Percentiles rank a stretch among this genome's conserved stretches.
Conservation (phyloP, 30 jellyfish, hydroid and myxozoan genomes). For the Hydractinia symbiolongicarpus region DNA sequence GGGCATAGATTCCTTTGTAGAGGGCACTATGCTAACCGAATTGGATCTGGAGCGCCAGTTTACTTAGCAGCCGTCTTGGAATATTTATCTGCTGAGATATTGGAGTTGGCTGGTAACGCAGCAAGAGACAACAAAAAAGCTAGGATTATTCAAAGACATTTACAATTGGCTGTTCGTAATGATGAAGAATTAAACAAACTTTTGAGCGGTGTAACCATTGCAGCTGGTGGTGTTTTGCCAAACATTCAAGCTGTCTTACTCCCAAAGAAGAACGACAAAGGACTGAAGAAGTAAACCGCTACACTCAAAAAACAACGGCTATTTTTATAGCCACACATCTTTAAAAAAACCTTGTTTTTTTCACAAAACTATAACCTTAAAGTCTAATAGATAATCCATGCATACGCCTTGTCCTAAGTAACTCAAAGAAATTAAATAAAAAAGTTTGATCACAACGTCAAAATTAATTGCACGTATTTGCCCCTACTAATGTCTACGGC, state of each 20-base stretch:
- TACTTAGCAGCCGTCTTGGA: constrained; percentile 95
- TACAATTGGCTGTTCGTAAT: constrained; percentile 87
- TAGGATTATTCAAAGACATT: constrained; percentile 83
- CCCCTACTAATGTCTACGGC: too few relatives aligned
- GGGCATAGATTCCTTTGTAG: constrained; percentile 64
- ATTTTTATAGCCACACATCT: too few relatives aligned
- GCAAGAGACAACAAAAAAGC: constrained; percentile 96
- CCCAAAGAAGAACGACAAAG: constrained; percentile 65
- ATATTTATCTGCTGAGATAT: too few relatives aligned
- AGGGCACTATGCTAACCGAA: constrained; percentile 83
- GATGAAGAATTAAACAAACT: constrained; percentile 95
- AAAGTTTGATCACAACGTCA: too few relatives aligned
- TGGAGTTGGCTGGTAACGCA: too few relatives aligned
- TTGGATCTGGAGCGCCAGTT: constrained; percentile 96
- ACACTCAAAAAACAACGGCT: too few relatives aligned
- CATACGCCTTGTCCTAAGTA: too few relatives aligned
- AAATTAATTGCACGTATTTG: too few relatives aligned
- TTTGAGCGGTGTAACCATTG: constrained; percentile 86
- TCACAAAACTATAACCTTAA: too few relatives aligned
- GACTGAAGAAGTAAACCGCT: background rate
- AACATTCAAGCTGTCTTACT: constrained; percentile 83
- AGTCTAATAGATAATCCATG: too few relatives aligned
- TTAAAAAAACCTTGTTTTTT: too few relatives aligned
- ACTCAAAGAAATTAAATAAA: too few relatives aligned
- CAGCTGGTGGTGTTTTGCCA: constrained; percentile 95